Evolutionary conservation across 2,113 vertebrate genomes (phyloP), one percentile per base, ranked within the genome.

Genomic region (Sturnira hondurensis): DNA sequence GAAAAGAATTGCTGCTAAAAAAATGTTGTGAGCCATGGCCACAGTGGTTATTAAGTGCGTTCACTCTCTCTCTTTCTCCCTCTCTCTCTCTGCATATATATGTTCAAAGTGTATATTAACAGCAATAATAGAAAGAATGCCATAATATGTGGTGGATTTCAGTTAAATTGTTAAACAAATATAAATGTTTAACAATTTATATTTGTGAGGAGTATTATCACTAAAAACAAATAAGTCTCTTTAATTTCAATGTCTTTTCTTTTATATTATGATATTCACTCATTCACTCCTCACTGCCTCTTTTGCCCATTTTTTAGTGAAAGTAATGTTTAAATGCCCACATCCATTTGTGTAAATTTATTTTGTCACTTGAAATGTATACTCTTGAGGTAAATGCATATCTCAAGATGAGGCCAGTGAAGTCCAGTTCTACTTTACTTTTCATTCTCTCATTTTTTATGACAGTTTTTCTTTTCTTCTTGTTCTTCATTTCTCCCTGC

Each of bases 31-130:
- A 85, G 13, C 10, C 61, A 33, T 20, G 67, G 82, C 88, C 77
- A 95, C 38, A 91, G 43, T n/a, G 22, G 2, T 65, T 83, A 74
- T 68, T 61, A 89, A 87, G 9, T 9, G 1, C 2, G 7, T 31
- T 50, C 19, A 3, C 26, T 20, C 16, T 56, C 2, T 28, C 9
- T 8, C 2, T 28, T 7, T 8, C 0, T 28, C 0, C 14, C 14
- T 50, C 16, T 36, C 24, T 45, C 24, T n/a, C 0, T 38, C 16
- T 36, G 4, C 47, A n/a, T 63, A n/a, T 45, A 41, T 31, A 13
- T 52, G 15, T 52, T 76, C 4, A 45, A 73, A 38, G 33, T 84
- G 19, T 6, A 61, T 28, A 67, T 63, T 47, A 63, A 52, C 2
- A 14, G 4, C 47, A 22, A 86, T 3, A n/a, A 74, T 3, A 68